Base-by-base conservation (phyloP, 2,888 invertebrate genomes). In the Ectemnius lituratus region DNA sequence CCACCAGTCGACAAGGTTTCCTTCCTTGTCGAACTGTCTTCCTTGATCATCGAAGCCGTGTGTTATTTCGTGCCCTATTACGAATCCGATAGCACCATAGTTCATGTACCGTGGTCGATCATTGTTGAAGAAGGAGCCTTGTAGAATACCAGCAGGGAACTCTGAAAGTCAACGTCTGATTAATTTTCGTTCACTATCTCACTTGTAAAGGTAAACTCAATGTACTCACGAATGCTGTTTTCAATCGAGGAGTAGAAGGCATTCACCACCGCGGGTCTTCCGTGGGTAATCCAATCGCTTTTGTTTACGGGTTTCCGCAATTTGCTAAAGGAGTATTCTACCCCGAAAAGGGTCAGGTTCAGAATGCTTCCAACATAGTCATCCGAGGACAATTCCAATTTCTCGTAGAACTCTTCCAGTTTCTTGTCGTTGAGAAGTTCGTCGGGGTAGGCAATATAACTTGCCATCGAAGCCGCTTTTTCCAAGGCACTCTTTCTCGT, bases 1-100 rank as follows among this genome's bases (percentile, higher is more conserved):
- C 98, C 98, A 98, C 98, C 98, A 98, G 87, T 98, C 97, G 0
- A 96, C 94, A 78, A 98, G 92, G 91, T 98, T 98, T 14, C 98
- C 98, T 77, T 96, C 94, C 80, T 96, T 95, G 91, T 98, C 97
- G 88, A 97, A 98, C 92, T 97, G 97, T 62, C 98, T 94, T 65
- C 98, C 97, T 93, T 94, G 90, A 88, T 96, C 96, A 88, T 97
- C 97, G 86, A 97, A 97, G 11, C 97, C 97, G 88, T 97, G 97
- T 0, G 97, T 97, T 65, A 98, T 97, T 92, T 97, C 97, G 88
- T 97, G 97, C 0, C 97, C 97, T 86, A 97, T 97, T 2, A 97
- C 96, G 86, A 96, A 97, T 2, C 97, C 97, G 78, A 98, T 97
- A 2, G 96, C 96, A 20, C 97, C 97, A 84, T 96, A 97, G 90